Percentiles rank a stretch among this genome's conserved stretches.
These are phyloP conservation scores for Lindbergichthys nudifrons DNA, from an alignment of 2,797 vertebrate genomes.

Conservation along the genomic window DNA sequence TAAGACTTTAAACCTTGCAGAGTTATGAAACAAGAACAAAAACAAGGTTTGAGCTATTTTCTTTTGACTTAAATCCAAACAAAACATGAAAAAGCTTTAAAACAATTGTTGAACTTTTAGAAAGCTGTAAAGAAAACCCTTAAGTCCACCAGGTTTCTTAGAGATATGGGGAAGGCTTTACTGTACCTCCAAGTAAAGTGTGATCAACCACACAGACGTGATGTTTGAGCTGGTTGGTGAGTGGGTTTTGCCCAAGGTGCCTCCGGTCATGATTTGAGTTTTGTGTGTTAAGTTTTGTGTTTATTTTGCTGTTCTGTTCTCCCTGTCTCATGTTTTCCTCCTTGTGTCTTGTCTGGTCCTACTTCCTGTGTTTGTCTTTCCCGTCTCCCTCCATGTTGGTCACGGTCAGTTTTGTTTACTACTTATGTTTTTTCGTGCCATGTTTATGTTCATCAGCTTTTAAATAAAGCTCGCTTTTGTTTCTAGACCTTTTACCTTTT, in stretches of 20 bases:
- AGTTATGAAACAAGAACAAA: neutral
- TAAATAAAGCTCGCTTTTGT: no score
- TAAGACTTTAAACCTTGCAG: slow-evolving; percentile 3
- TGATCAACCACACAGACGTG: slow-evolving; percentile 14
- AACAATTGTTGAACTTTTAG: neutral
- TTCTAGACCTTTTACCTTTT: no score
- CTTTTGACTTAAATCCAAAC: slow-evolving; percentile 11
- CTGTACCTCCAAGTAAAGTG: neutral
- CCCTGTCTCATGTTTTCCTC: no score
- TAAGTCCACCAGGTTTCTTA: neutral
- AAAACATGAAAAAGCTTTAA: neutral
- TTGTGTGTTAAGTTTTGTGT: no score
- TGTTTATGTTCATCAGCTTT: no score
- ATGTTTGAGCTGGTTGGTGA: slow-evolving; percentile 17
- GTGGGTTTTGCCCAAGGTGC: slow-evolving; percentile 15
- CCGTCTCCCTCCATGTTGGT: no score
- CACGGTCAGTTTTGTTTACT: no score
- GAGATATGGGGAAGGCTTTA: neutral
- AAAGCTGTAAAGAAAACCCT: neutral
- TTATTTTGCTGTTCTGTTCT: no score
- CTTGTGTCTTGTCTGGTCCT: no score
- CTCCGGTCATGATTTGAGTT: no score
- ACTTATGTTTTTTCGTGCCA: no score
- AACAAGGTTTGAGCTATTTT: neutral
- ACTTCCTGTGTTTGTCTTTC: no score